A percentile compares a stretch with the other conserved stretches of the same genome.
Evolutionary conservation across 2,113 vertebrate genomes (phyloP).

Genomic region (Erpornis zantholeuca): DNA sequence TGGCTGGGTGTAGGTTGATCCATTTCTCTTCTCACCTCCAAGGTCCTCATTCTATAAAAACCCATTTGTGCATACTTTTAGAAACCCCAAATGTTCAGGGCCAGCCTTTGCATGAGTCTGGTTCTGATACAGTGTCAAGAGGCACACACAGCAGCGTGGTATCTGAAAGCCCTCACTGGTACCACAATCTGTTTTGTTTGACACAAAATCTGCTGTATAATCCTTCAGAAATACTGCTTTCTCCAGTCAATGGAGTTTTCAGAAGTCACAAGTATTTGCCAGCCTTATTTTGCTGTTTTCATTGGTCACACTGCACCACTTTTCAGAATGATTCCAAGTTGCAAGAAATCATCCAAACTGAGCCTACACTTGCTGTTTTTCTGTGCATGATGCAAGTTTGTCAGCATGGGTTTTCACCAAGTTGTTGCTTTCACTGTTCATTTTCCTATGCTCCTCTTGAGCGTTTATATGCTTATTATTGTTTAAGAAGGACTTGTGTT

Average conservation of each 20-base stretch:
- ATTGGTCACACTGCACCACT: neutral
- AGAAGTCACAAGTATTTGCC: neutral
- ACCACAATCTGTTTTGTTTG: neutral
- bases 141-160: neutral
- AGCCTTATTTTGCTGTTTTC: neutral
- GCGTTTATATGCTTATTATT: neutral
- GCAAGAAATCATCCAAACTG: neutral
- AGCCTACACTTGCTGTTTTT: rapidly evolving
- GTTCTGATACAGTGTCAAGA: neutral
- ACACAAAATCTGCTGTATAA: neutral
- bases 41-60: neutral
- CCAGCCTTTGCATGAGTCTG: neutral
- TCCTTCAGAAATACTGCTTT: neutral
- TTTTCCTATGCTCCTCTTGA: neutral
- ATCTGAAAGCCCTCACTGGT: neutral
- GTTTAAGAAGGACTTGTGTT: neutral
- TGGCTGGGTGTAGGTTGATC: neutral
- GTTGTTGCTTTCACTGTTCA: neutral
- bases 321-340: neutral
- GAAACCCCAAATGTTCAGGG: neutral
- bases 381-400: neutral
- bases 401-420: neutral
- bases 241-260: neutral
- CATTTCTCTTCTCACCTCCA: neutral
- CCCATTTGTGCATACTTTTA: neutral